Percentiles rank a stretch among this genome's conserved stretches.
phyloP scores from a whole-genome alignment of 2,113 vertebrate genomes.

The Rhinoptilus africanus region DNA sequence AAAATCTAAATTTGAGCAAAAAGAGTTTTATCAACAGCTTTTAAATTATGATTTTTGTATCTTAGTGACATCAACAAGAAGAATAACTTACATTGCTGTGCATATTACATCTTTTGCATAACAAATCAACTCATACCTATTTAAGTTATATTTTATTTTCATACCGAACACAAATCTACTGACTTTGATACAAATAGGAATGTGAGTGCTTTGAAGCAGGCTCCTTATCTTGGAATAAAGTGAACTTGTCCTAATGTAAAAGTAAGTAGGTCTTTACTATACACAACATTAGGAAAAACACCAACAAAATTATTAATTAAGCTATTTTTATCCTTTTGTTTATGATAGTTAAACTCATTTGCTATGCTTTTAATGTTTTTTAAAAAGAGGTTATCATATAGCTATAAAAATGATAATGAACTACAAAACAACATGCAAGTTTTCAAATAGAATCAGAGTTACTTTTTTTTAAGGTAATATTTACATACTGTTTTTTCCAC shows the following conservation, averaged over 20 bases:
- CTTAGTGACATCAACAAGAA: neutral
- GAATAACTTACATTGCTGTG: neutral
- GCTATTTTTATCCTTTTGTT: neutral
- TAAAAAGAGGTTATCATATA: neutral
- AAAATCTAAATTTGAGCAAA: neutral
- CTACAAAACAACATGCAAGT: neutral
- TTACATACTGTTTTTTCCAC: neutral
- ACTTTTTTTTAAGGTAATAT: neutral
- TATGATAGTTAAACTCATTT: neutral
- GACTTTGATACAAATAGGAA: neutral
- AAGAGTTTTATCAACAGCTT: neutral
- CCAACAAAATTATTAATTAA: conserved; percentile 5
- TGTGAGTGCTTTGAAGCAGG: neutral
- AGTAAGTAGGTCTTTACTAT: neutral
- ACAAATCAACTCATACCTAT: neutral
- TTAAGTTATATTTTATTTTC: neutral
- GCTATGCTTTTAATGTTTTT: neutral
- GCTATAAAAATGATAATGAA: conserved; percentile 12
- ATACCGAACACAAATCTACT: neutral
- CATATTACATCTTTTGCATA: neutral
- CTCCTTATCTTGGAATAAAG: neutral
- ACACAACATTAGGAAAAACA: neutral
- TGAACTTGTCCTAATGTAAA: neutral
- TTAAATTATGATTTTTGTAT: neutral
- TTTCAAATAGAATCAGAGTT: neutral